Evolutionary conservation across 2,797 vertebrate genomes (phyloP).

Genomic region (Anguilla anguilla): DNA sequence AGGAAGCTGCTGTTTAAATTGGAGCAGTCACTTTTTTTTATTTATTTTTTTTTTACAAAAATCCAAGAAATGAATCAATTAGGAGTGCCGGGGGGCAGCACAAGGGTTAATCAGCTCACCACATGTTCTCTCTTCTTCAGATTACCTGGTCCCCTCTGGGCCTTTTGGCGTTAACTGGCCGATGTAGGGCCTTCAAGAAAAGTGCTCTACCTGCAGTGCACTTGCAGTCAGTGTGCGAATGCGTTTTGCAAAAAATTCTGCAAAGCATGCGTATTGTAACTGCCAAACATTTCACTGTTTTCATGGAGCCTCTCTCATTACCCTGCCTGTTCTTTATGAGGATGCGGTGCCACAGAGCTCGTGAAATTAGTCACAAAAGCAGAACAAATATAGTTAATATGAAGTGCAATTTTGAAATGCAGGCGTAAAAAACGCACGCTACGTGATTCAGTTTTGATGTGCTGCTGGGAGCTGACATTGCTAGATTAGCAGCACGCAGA

Average conservation of each 20-base stretch:
- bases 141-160: not conserved
- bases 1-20: constrained; percentile 56
- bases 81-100: constrained; percentile 33
- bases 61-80: constrained; percentile 53
- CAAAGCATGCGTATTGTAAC: not conserved
- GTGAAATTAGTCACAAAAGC: not conserved
- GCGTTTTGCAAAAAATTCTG: not conserved
- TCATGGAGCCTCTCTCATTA: not conserved
- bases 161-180: not conserved
- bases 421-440: not conserved
- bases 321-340: not conserved
- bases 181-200: constrained; percentile 2
- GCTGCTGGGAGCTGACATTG: not conserved
- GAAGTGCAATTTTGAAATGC: not conserved
- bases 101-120: constrained; percentile 31
- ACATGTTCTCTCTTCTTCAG: constrained; percentile 4
- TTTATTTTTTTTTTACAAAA: constrained; percentile 25
- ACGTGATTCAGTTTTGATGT: not conserved
- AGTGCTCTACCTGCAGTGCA: not conserved
- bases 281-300: not conserved
- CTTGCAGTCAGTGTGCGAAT: not conserved
- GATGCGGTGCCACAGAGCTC: not conserved
- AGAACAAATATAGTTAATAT: not conserved
- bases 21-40: constrained; percentile 38
- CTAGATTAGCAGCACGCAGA: not conserved